Evolutionary conservation across 2,113 vertebrate species (phyloP).

Genomic region (Uria lomvia): DNA sequence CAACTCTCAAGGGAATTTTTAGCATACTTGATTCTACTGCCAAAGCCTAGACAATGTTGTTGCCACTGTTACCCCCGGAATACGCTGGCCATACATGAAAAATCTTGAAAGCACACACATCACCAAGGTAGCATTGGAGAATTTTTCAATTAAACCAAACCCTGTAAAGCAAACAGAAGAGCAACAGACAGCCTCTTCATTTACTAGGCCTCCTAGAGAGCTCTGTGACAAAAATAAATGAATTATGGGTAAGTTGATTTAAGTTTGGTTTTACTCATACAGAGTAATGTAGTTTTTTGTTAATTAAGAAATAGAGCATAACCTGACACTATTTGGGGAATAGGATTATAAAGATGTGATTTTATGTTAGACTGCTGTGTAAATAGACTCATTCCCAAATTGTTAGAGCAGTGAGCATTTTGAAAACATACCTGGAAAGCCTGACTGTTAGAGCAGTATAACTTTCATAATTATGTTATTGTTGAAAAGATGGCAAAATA

Average conservation of each 20-base stretch:
- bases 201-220: not conserved
- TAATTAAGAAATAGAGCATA: conserved; percentile 39
- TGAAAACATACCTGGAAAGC: not conserved
- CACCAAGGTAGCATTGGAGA: not conserved
- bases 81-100: not conserved
- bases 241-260: not conserved
- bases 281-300: not conserved
- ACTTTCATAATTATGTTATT: not conserved
- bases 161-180: not conserved
- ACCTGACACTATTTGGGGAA: not conserved
- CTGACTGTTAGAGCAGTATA: not conserved
- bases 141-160: not conserved
- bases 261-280: not conserved
- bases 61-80: not conserved
- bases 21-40: not conserved
- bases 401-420: not conserved
- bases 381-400: conserved; percentile 1
- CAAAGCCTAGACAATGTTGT: not conserved
- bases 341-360: conserved; percentile 29
- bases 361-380: conserved; percentile 19
- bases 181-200: not conserved
- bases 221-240: not conserved
- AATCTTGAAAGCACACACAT: not conserved
- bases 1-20: not conserved
- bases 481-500: not conserved